A percentile compares a stretch with the other conserved stretches of the same genome.
These are phyloP conservation scores for Oryctes rhinoceros DNA, from an alignment of 1,140 invertebrate genomes.

Conservation along the genomic window DNA sequence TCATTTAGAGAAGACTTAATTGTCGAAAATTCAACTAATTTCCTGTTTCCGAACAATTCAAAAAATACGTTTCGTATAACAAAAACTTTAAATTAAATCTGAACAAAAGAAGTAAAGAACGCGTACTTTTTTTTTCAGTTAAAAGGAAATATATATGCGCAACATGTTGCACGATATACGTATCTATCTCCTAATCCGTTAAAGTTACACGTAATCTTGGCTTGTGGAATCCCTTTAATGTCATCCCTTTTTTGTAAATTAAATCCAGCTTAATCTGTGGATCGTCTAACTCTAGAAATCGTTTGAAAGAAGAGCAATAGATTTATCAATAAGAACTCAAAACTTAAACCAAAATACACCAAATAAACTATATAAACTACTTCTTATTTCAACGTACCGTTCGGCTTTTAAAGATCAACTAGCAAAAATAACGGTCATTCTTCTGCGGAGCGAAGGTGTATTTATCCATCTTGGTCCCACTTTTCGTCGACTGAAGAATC, in stretches of 20 bases:
- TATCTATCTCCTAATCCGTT: slow-evolving; percentile 86
- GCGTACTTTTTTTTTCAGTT: slow-evolving; percentile 64
- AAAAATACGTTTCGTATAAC: too few species aligned
- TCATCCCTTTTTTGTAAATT: slow-evolving; percentile 70
- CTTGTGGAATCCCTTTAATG: slow-evolving; percentile 70
- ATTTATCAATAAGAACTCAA: slow-evolving; percentile 46
- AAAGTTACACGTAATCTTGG: slow-evolving; percentile 83
- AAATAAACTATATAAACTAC: slow-evolving; percentile 21
- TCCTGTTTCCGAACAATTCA: too few species aligned
- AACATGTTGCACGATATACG: slow-evolving; percentile 74
- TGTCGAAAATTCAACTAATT: too few species aligned
- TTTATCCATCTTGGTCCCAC: slow-evolving; percentile 38
- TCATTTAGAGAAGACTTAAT: too few species aligned
- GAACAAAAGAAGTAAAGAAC: too few species aligned
- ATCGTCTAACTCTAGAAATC: background rate
- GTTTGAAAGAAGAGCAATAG: slow-evolving; percentile 54
- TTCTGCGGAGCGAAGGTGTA: background rate
- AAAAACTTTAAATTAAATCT: too few species aligned
- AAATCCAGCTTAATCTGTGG: slow-evolving; percentile 47
- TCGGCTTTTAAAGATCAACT: slow-evolving; percentile 61
- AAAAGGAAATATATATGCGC: slow-evolving; percentile 83
- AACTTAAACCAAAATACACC: slow-evolving; percentile 24
- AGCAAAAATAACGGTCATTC: background rate
- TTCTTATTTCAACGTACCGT: slow-evolving; percentile 14
- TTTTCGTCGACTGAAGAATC: slow-evolving; percentile 39